Evolutionary conservation across 2,888 invertebrate species (phyloP).

Genomic region (Drosophila anomelani): DNA sequence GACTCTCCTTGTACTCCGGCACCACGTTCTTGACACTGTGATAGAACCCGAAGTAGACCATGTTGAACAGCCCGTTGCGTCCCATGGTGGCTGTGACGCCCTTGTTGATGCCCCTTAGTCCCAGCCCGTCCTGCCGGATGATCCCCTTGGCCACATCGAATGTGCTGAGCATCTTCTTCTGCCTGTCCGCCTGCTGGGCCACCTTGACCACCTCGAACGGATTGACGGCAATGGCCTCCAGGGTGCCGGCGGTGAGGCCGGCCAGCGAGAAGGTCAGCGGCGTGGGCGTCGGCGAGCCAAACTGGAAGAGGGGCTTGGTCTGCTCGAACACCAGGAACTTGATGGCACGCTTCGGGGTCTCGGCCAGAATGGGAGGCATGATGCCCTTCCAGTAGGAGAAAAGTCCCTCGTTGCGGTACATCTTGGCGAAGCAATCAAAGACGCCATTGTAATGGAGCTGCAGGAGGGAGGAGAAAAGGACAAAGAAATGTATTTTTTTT

Average conservation of each 20-base stretch:
- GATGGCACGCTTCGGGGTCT: constrained; percentile 97
- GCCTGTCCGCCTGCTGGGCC: constrained; percentile 91
- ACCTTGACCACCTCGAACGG: constrained; percentile 99
- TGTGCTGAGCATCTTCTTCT: constrained; percentile 89
- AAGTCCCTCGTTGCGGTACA: constrained; percentile 93
- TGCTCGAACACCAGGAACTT: constrained; percentile 98
- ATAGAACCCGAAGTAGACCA: constrained; percentile 97
- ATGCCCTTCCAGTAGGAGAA: constrained; percentile 97
- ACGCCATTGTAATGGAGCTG: constrained; percentile 90
- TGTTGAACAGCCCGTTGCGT: constrained; percentile 96
- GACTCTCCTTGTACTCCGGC: constrained; percentile 88
- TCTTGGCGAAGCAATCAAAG: constrained; percentile 94
- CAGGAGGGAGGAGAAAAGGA: no score
- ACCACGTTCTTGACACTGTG: constrained; percentile 93
- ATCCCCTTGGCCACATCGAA: constrained; percentile 93
- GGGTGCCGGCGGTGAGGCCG: constrained; percentile 94
- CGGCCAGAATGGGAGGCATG: constrained; percentile 95
- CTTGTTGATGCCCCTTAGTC: constrained; percentile 92
- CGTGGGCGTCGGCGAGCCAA: constrained; percentile 90
- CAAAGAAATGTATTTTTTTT: rapidly evolving
- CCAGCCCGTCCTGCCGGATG: constrained; percentile 90
- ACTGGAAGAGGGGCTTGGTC: constrained; percentile 93
- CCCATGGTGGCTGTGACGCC: constrained; percentile 95
- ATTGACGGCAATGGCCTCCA: constrained; percentile 96
- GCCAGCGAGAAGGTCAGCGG: constrained; percentile 95